These are phyloP conservation scores for Pseudobourletiella spinata DNA, from an alignment of 1,140 invertebrate genomes.

Conservation along the genomic window DNA sequence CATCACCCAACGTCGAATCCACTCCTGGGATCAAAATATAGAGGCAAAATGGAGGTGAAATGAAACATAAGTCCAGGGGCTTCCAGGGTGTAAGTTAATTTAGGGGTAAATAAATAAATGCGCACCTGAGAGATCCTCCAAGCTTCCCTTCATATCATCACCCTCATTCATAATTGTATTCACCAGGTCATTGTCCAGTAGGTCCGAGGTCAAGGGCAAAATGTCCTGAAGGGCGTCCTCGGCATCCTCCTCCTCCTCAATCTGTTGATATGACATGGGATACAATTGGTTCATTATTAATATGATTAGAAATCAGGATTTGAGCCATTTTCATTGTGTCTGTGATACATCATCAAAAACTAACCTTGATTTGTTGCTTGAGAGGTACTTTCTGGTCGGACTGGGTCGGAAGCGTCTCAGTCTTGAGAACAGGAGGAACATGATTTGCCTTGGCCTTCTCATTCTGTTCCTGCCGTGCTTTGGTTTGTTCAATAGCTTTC, in stretches of 20 bases:
- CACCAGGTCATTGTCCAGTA: conserved; percentile 62
- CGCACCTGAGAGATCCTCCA: conserved; percentile 36
- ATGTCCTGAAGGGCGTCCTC: conserved; percentile 62
- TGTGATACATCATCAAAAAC: too few relatives aligned
- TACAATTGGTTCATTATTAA: conserved; percentile 2
- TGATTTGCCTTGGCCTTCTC: conserved; percentile 5
- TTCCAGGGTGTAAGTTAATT: too few relatives aligned
- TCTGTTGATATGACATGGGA: conserved; percentile 36
- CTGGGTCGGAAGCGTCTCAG: not conserved
- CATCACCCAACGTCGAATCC: conserved; percentile 34
- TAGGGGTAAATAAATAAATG: not conserved
- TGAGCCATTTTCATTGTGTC: too few relatives aligned
- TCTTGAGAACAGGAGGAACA: not conserved
- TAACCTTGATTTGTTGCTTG: not conserved
- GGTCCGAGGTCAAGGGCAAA: conserved; percentile 53
- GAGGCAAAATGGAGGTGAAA: too few relatives aligned
- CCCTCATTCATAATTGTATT: conserved; percentile 65
- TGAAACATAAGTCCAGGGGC: not conserved
- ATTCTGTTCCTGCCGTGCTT: conserved; percentile 47
- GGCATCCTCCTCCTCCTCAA: conserved; percentile 49
- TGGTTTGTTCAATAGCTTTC: conserved; percentile 54
- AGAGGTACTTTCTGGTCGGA: not conserved
- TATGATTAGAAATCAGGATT: conserved; percentile 9
- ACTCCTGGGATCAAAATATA: too few relatives aligned
- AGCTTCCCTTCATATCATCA: conserved; percentile 42